A percentile compares a stretch with the other conserved stretches of the same genome.
Evolutionary conservation across 2,113 vertebrate genomes (phyloP).

Genomic region (Solenodon paradoxus): DNA sequence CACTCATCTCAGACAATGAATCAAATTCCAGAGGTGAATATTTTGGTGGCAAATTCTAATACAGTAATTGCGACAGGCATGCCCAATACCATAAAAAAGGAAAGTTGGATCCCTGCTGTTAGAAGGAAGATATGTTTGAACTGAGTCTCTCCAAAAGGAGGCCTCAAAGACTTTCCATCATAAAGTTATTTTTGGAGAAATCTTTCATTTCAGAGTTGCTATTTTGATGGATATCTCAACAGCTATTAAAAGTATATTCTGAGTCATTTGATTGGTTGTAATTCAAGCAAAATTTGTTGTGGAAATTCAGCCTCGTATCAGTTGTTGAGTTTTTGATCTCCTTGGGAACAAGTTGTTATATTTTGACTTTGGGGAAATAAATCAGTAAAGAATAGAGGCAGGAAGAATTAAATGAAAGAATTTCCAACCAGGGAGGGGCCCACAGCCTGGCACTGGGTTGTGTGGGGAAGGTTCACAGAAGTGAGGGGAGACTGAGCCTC

Average conservation of each 20-base stretch:
- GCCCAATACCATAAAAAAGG: not conserved
- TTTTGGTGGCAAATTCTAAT: not conserved
- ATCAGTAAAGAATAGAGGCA: not conserved
- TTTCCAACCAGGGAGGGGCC: fast-evolving
- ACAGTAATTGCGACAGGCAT: not conserved
- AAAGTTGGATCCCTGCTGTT: fast-evolving
- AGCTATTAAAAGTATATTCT: no score
- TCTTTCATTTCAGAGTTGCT: not conserved
- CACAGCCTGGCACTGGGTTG: fast-evolving
- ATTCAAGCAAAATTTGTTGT: not conserved
- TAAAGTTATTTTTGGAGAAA: not conserved
- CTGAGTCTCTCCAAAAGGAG: not conserved
- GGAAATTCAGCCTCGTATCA: not conserved
- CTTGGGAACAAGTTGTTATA: not conserved
- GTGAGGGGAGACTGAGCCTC: fast-evolving
- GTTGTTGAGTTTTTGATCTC: not conserved
- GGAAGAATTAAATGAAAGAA: fast-evolving
- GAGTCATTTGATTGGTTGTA: not conserved
- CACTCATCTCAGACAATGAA: not conserved
- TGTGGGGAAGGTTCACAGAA: fast-evolving
- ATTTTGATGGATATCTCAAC: not conserved
- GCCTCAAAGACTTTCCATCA: fast-evolving
- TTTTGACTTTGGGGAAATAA: not conserved
- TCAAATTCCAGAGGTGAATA: not conserved
- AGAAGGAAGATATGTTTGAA: fast-evolving